These are phyloP conservation scores for Apolygus lucorum DNA, from an alignment of 1,140 invertebrate species.

Conservation along the genomic window DNA sequence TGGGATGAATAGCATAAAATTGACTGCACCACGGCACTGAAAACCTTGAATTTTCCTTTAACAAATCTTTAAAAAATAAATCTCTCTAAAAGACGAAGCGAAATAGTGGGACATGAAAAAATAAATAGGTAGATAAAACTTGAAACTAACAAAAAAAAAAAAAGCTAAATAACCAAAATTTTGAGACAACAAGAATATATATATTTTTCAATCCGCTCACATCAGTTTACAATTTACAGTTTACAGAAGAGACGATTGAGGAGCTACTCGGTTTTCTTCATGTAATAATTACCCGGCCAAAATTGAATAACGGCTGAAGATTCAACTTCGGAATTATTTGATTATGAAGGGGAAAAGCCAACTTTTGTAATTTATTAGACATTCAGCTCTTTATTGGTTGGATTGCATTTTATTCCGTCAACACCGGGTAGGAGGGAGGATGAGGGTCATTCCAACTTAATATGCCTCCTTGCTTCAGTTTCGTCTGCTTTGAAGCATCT, in stretches of 20 bases:
- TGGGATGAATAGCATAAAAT: too few species aligned
- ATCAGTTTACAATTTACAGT: background rate
- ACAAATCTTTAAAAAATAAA: too few species aligned
- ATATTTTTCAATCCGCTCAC: too few species aligned
- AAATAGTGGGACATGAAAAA: too few species aligned
- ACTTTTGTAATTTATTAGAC: background rate
- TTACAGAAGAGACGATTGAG: background rate
- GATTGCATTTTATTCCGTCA: background rate
- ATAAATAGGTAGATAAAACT: too few species aligned
- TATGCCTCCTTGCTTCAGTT: background rate
- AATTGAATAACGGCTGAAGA: background rate
- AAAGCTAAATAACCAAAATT: too few species aligned
- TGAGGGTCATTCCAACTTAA: background rate
- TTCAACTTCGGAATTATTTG: background rate
- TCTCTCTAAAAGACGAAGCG: too few species aligned
- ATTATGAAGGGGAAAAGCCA: background rate
- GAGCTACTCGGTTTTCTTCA: background rate
- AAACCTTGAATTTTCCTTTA: too few species aligned
- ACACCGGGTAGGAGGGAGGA: background rate
- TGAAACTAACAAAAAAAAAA: too few species aligned
- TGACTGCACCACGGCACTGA: too few species aligned
- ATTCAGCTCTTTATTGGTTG: background rate
- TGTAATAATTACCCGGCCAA: too few species aligned
- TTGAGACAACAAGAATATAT: too few species aligned
- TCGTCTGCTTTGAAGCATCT: background rate